A percentile compares a stretch with the other conserved stretches of the same genome.
Evolutionary conservation across 2,113 vertebrate species (phyloP).

Genomic region (Macrotus californicus): DNA sequence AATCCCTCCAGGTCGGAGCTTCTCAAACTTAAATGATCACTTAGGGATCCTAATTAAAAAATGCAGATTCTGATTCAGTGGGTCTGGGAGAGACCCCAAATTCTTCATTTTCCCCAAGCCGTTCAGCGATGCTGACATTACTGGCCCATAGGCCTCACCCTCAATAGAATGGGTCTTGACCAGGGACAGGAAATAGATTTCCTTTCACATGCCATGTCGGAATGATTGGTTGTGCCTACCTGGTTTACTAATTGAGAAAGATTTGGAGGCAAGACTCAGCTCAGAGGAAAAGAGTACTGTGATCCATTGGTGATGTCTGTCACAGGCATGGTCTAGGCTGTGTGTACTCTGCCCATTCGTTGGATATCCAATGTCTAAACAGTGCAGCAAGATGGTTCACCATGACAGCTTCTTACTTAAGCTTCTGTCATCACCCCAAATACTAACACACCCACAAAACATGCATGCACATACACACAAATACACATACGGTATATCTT

Average conservation of each 20-base stretch:
- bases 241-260: not conserved
- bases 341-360: not conserved
- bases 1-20: not conserved
- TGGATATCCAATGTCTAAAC: not conserved
- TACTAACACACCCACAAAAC: not conserved
- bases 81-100: not conserved
- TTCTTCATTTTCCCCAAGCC: not conserved
- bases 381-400: not conserved
- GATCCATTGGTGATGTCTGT: conserved; percentile 10
- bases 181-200: not conserved
- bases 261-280: not conserved
- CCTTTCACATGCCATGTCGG: not conserved
- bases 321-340: not conserved
- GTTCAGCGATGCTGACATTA: not conserved
- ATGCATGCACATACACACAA: not conserved
- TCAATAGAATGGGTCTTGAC: not conserved
- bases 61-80: not conserved
- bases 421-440: not conserved
- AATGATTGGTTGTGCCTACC: not conserved
- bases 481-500: not conserved
- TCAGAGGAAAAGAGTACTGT: not conserved
- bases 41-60: not conserved
- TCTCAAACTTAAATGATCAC: not conserved
- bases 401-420: not conserved
- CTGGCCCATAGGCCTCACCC: not conserved